Evolutionary conservation across 2,888 invertebrate genomes (phyloP), one percentile per base, ranked within the genome.

Genomic region (Osedax frankpressi): DNA sequence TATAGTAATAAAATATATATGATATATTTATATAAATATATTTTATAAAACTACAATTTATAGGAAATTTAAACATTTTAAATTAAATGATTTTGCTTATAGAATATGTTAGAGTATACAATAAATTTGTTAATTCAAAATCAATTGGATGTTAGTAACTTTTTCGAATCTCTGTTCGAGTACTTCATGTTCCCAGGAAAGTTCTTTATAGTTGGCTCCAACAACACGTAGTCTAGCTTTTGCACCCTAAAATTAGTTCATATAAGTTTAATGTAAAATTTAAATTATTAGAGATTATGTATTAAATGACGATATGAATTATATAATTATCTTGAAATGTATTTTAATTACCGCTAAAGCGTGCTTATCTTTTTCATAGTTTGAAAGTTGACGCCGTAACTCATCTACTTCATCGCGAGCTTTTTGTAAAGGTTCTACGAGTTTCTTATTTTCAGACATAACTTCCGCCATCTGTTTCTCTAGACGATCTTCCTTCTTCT

Each of bases 321-420:
- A 14, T 59, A 14, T 59, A 19, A 59, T 14, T 27, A n/a, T n/a
- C n/a, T n/a, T 44, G 24, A n/a, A n/a, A n/a, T n/a, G n/a, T n/a
- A n/a, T n/a, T 59, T 0, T 25, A 75, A 78, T 75, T 75, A 83
- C 83, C 74, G 81, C 80, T 68, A 92, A 86, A 67, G 90, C 89
- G 76, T 89, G 88, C 81, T 92, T 92, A 82, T 93, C 92, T 77
- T 92, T 90, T 75, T 91, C 90, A 79, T 92, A 92, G 83, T 92
- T 91, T n/a, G 89, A 88, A 81, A 93, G 87, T 81, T 91, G 90
- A 74, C 90, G 88, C 77, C 89, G 89, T 76, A 90, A 86, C 75
- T 92, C 91, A 28, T 88, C 87, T 6, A 91, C 88, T 78, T 92
- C 90, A 60, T 88, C 85, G 65, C 82, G 78, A 0, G 91, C 90